Evolutionary conservation across 1,140 invertebrate species (phyloP).

Genomic region (Episyrphus balteatus): DNA sequence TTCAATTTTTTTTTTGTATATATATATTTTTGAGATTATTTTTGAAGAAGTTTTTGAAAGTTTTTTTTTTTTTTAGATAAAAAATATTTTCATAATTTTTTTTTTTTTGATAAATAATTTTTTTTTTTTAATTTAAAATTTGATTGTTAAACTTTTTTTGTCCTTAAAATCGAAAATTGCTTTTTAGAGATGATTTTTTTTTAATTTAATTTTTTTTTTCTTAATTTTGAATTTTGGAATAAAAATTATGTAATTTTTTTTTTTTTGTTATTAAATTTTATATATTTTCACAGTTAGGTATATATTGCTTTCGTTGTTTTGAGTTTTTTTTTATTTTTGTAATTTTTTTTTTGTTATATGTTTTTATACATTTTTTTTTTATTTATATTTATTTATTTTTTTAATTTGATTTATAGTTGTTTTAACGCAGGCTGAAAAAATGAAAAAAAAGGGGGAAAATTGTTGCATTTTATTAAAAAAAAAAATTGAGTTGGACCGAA

Average conservation of each 20-base stretch:
- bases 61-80: too few species aligned
- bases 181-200: too few species aligned
- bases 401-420: slow-evolving; percentile 15
- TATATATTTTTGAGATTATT: neutral
- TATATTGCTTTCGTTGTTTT: slow-evolving; percentile 32
- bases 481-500: neutral
- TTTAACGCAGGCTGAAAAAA: neutral
- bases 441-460: neutral
- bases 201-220: neutral
- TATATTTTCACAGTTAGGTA: slow-evolving; percentile 16
- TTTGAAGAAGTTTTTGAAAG: neutral
- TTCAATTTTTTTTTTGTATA: neutral
- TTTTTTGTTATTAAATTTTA: slow-evolving; percentile 5
- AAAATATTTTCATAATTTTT: too few species aligned
- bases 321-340: slow-evolving; percentile 5
- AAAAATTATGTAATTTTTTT: neutral
- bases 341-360: slow-evolving; percentile 7
- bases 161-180: too few species aligned
- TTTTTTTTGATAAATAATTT: too few species aligned
- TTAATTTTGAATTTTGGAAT: neutral
- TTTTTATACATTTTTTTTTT: slow-evolving; percentile 8
- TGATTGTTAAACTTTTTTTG: too few species aligned
- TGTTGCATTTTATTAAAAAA: slow-evolving; percentile 20
- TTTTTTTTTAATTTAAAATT: too few species aligned
- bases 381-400: slow-evolving; percentile 8